phyloP scores from a whole-genome alignment of 2,113 vertebrate genomes.

The Aptenodytes forsteri region DNA sequence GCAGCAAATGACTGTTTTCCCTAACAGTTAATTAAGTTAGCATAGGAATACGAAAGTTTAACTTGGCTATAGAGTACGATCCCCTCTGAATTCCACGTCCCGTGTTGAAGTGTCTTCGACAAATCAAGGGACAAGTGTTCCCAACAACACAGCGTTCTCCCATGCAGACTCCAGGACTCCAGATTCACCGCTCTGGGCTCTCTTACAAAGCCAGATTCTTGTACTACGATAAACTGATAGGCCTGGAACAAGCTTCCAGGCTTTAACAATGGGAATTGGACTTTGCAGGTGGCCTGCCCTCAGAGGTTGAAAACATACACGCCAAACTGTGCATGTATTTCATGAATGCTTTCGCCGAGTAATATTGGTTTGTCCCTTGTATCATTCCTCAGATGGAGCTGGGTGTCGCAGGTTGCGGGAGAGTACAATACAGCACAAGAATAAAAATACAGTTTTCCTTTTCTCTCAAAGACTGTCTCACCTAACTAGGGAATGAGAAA shows the following conservation, averaged over 20 bases:
- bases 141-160: background rate
- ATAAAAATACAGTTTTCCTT: background rate
- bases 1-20: background rate
- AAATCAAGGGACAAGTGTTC: background rate
- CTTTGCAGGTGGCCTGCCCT: background rate
- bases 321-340: rapidly evolving
- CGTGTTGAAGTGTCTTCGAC: rapidly evolving
- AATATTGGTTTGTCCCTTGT: background rate
- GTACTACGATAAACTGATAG: background rate
- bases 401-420: background rate
- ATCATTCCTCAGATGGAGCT: background rate
- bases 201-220: background rate
- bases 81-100: background rate
- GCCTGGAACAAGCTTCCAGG: background rate
- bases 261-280: rapidly evolving
- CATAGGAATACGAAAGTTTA: background rate
- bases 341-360: background rate
- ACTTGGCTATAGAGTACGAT: background rate
- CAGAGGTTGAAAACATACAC: rapidly evolving
- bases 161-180: background rate
- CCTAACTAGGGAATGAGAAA: background rate
- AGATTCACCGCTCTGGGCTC: background rate
- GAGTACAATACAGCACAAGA: background rate
- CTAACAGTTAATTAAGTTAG: background rate
- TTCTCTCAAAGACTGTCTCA: background rate